phyloP scores from a whole-genome alignment of 2,113 vertebrate genomes.

The Xenopus tropicalis region UCB_Xtro_10.0 CM004444.2:117607001-117607500 shows the following conservation, averaged over 20 bases:
- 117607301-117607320: constrained; percentile 67
- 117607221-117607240: too few relatives aligned
- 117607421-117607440: constrained; percentile 74
- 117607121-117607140: too few relatives aligned
- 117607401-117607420: constrained; percentile 76
- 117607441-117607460: constrained; percentile 60
- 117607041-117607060: too few relatives aligned
- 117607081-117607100: too few relatives aligned
- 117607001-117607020: too few relatives aligned
- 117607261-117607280: constrained; percentile 36
- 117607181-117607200: too few relatives aligned
- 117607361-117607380: constrained; percentile 78
- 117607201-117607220: too few relatives aligned
- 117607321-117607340: constrained; percentile 69
- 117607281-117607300: constrained; percentile 45
- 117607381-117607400: constrained; percentile 77
- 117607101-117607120: too few relatives aligned
- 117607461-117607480: constrained; percentile 62
- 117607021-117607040: too few relatives aligned
- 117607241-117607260: constrained; percentile 17
- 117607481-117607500: constrained; percentile 63
- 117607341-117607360: constrained; percentile 69
- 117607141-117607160: too few relatives aligned
- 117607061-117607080: too few relatives aligned
- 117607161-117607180: too few relatives aligned